Percentiles rank a stretch among this genome's conserved stretches.
Evolutionary conservation across 2,113 vertebrate species (phyloP).

Genomic region (Ageneiosus marmoratus): DNA sequence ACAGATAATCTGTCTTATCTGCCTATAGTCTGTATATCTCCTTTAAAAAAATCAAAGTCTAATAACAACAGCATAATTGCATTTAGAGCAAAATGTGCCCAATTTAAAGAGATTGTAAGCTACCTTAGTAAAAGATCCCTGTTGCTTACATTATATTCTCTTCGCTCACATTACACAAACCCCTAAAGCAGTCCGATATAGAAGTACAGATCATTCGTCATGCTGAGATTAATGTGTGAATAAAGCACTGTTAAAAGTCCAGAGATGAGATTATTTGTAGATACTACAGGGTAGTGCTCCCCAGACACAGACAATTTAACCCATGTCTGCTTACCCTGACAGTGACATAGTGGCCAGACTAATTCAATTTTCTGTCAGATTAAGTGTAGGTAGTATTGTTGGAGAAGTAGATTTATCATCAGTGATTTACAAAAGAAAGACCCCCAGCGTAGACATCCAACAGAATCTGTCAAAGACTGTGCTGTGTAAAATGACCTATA

Average conservation of each 20-base stretch:
- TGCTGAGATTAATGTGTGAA: slow-evolving; percentile 62
- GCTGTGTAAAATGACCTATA: background rate
- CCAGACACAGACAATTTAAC: slow-evolving; percentile 81
- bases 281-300: slow-evolving; percentile 70
- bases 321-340: slow-evolving; percentile 78
- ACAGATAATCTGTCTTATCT: background rate
- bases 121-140: slow-evolving; percentile 65
- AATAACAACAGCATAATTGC: background rate
- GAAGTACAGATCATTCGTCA: slow-evolving; percentile 70
- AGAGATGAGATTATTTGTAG: slow-evolving; percentile 71
- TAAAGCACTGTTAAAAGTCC: slow-evolving; percentile 68
- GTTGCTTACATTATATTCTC: slow-evolving; percentile 69
- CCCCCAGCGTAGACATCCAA: slow-evolving; percentile 64
- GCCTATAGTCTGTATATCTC: background rate
- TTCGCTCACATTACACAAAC: slow-evolving; percentile 74
- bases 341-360: slow-evolving; percentile 74
- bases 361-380: slow-evolving; percentile 86
- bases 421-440: slow-evolving; percentile 70
- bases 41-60: background rate
- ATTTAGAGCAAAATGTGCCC: background rate
- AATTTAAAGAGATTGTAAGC: slow-evolving; percentile 35
- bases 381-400: slow-evolving; percentile 74
- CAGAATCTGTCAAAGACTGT: slow-evolving; percentile 35
- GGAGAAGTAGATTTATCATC: slow-evolving; percentile 73
- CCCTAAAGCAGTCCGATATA: slow-evolving; percentile 76